Evolutionary conservation across 2,113 vertebrate species (phyloP).

Genomic region (Uria lomvia): DNA sequence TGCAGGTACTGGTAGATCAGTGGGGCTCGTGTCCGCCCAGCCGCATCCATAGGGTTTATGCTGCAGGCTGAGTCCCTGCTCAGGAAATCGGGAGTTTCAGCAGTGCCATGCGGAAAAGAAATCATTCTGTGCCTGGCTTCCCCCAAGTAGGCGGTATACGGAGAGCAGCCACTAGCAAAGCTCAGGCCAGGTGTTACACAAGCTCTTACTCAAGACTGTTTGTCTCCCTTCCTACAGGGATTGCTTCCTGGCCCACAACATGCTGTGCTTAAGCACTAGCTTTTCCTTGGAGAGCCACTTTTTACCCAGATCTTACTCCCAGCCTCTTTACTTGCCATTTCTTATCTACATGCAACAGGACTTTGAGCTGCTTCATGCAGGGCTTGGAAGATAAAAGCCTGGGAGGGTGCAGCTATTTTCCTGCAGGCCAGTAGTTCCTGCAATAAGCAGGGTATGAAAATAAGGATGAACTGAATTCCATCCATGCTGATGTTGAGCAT

Average conservation of each 20-base stretch:
- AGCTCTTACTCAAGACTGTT: neutral
- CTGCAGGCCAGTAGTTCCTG: neutral
- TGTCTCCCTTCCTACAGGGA: neutral
- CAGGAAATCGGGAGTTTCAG: neutral
- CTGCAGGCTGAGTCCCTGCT: neutral
- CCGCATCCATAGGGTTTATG: accelerated
- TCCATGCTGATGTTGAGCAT: neutral
- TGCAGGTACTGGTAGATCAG: neutral
- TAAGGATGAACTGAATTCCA: neutral
- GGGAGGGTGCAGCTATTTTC: neutral
- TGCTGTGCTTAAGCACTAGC: neutral
- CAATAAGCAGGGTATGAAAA: neutral
- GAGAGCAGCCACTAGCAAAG: neutral
- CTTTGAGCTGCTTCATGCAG: neutral
- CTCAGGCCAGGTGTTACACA: neutral
- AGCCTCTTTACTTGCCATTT: neutral
- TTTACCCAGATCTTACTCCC: neutral
- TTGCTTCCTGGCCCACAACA: neutral
- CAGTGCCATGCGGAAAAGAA: neutral
- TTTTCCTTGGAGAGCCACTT: neutral
- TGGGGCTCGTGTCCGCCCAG: accelerated
- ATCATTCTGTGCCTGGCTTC: neutral
- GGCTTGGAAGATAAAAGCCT: neutral
- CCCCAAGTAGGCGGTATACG: neutral
- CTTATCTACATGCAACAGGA: neutral